Base-by-base conservation (phyloP, 2,888 invertebrate species). In the Unio pictorum region DNA sequence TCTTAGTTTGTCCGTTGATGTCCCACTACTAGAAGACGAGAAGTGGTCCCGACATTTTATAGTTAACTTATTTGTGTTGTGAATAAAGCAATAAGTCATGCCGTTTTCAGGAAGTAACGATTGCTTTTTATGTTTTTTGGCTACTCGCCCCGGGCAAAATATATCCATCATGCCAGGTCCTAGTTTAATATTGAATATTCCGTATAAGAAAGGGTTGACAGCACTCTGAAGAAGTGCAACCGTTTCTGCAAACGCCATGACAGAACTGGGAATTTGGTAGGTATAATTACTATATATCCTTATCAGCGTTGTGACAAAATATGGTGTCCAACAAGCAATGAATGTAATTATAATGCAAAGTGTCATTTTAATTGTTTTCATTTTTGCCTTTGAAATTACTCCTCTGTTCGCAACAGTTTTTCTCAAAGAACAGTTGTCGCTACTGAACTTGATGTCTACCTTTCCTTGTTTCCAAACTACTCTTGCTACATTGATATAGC, bases 361-460 rank as follows among this genome's bases (percentile, higher is more conserved):
- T 20, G 90, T 90, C 89, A 91, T 90, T 80, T 91, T 91, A 55
- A 91, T 83, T 8, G 91, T 91, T 82, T 90, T 90, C 55, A 91
- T 88, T 82, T 91, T 91, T 55, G 91, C 90, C 45, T 89, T 77
- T 3, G 90, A 88, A 59, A 91, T 89, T 58, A 89, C 84, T 64
- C 86, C 86, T 57, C 85, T 86, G 74, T 85, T 84, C 3, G 76
- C 74, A 26, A 85, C 75, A 26, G 78, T 76, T 64, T 72, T 65
- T 18, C 79, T 58, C n/a, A 79, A 65, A 17, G 78, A 73, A 30
- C 61, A 69, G 11, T 73, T 72, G 15, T 71, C 66, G 4, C 71
- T 72, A 11, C 70, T 67, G n/a, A 72, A 56, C 1, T 73, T 67
- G 17, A 75, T 71, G 63, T 81, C 81, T 15, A 75, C 72, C 56